These are phyloP conservation scores for Neomonachus schauinslandi DNA, from an alignment of 2,113 vertebrate genomes.

Conservation along the genomic window DNA sequence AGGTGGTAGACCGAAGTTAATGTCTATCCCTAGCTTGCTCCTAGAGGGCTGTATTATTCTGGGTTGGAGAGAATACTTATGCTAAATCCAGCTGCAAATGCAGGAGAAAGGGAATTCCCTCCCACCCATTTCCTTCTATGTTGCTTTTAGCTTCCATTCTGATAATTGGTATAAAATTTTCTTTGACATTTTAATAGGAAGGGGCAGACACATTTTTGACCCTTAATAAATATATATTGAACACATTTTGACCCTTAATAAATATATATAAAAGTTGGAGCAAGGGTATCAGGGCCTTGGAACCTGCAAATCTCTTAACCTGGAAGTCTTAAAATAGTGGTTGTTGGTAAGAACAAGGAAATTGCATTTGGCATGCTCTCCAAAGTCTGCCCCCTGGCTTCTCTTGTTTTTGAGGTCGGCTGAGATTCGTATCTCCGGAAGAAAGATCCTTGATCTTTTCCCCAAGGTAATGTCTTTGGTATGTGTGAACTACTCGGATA, in stretches of 20 bases:
- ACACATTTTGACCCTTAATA: neutral
- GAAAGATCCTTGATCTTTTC: neutral
- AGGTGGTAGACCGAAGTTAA: neutral
- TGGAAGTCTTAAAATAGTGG: neutral
- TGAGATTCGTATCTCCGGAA: neutral
- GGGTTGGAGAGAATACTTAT: neutral
- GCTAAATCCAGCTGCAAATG: neutral
- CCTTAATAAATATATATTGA: neutral
- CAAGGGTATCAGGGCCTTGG: neutral
- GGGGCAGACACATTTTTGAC: neutral
- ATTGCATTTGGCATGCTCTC: neutral
- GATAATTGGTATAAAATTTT: neutral
- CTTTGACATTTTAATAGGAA: neutral
- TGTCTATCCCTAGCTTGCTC: neutral
- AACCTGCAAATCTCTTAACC: neutral
- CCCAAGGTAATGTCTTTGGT: neutral
- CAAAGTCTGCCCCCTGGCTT: neutral
- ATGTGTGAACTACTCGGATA: neutral
- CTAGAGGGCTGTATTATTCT: neutral
- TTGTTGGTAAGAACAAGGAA: neutral
- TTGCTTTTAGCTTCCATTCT: neutral
- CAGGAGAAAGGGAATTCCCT: neutral
- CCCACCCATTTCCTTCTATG: neutral
- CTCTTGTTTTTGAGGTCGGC: neutral
- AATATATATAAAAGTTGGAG: neutral